A percentile compares a stretch with the other conserved stretches of the same genome.
These are phyloP conservation scores for Notodonta ziczac DNA, from an alignment of 2,888 invertebrate genomes.

Conservation along the genomic window DNA sequence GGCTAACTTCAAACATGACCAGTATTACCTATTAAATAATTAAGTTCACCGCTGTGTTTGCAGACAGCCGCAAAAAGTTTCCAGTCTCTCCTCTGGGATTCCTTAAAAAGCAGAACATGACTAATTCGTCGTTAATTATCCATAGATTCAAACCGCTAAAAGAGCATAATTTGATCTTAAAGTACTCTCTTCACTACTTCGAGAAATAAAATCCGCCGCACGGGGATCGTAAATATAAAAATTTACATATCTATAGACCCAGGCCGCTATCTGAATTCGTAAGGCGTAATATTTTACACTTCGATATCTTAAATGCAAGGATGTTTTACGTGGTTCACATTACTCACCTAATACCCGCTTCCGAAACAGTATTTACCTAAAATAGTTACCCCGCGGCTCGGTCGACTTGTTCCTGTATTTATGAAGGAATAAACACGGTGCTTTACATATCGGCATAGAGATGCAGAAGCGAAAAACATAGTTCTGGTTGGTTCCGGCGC, in stretches of 20 bases:
- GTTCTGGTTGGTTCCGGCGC: slow-evolving; percentile 39
- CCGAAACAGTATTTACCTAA: slow-evolving; percentile 27
- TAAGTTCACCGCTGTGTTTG: slow-evolving; percentile 27
- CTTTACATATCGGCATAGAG: slow-evolving; percentile 35
- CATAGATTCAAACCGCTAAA: background rate
- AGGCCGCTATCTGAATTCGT: slow-evolving; percentile 51
- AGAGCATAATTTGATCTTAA: slow-evolving; percentile 11
- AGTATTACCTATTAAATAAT: slow-evolving; percentile 27
- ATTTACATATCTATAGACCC: slow-evolving; percentile 51
- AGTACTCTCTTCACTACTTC: slow-evolving; percentile 42
- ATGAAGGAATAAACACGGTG: slow-evolving; percentile 31
- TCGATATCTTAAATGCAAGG: slow-evolving; percentile 63
- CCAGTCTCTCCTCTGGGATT: slow-evolving; percentile 20
- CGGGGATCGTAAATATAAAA: slow-evolving; percentile 53
- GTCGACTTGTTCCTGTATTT: slow-evolving; percentile 20
- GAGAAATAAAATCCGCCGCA: slow-evolving; percentile 51
- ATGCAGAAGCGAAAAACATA: slow-evolving; percentile 44
- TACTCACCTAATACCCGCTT: slow-evolving; percentile 36
- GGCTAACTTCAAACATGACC: slow-evolving; percentile 7
- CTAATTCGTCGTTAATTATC: background rate
- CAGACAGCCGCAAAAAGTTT: slow-evolving; percentile 31
- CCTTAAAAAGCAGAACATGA: too few relatives aligned
- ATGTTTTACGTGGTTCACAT: slow-evolving; percentile 57
- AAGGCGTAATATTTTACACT: slow-evolving; percentile 61
- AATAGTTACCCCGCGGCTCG: slow-evolving; percentile 15